A percentile compares a stretch with the other conserved stretches of the same genome.
phyloP scores from a whole-genome alignment of 1,140 invertebrate species.

The Tachypleus tridentatus region DNA sequence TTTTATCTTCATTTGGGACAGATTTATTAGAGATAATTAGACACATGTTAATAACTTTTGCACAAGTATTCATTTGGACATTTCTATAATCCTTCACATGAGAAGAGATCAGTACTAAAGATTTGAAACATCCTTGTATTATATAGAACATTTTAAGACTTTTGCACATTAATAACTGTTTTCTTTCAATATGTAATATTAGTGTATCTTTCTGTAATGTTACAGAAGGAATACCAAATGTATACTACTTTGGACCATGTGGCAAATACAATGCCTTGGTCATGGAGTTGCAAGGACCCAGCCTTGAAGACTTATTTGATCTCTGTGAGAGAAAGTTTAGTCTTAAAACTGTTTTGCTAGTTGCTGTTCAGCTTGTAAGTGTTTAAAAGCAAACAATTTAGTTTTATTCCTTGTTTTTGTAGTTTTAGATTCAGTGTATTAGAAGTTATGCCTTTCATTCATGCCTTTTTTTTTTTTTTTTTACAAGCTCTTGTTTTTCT shows the following conservation, averaged over 20 bases:
- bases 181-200: neutral
- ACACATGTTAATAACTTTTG: too few relatives aligned
- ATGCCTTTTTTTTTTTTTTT: too few relatives aligned
- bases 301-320: conserved; percentile 98
- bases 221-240: conserved; percentile 94
- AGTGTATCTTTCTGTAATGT: conserved; percentile 14
- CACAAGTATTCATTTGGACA: too few relatives aligned
- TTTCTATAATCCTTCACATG: too few relatives aligned
- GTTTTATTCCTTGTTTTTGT: conserved; percentile 9
- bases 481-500: too few relatives aligned
- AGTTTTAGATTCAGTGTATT: neutral
- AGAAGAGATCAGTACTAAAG: too few relatives aligned
- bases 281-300: conserved; percentile 97
- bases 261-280: conserved; percentile 99
- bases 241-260: conserved; percentile 98
- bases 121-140: too few relatives aligned
- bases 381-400: conserved; percentile 18
- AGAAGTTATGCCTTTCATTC: too few relatives aligned
- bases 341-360: conserved; percentile 96
- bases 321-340: conserved; percentile 95
- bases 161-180: neutral
- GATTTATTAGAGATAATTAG: too few relatives aligned
- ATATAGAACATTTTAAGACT: too few relatives aligned
- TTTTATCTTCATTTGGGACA: too few relatives aligned
- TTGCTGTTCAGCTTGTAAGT: conserved; percentile 96